Evolutionary conservation across 1,140 invertebrate species (phyloP).

Genomic region (Drosophila neocordata): DNA sequence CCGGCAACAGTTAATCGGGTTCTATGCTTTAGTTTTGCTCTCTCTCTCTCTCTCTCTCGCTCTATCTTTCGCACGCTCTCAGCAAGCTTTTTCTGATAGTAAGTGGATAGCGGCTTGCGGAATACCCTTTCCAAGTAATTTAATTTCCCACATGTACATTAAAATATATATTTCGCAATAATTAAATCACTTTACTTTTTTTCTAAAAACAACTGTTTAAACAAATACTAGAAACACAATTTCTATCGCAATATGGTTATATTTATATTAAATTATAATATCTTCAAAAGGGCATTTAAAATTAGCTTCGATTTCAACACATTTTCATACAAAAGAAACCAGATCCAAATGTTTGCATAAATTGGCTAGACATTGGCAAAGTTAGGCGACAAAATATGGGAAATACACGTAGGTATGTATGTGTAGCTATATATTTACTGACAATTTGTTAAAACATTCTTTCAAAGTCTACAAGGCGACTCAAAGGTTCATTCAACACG

Average conservation of each 20-base stretch:
- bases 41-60: slow-evolving; percentile 34
- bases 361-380: slow-evolving; percentile 44
- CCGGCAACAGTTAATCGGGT: slow-evolving; percentile 57
- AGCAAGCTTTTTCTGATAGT: not conserved
- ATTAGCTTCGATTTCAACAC: not conserved
- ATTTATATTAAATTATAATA: too few species aligned
- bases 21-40: slow-evolving; percentile 54
- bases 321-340: slow-evolving; percentile 10
- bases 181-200: too few species aligned
- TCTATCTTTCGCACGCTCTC: slow-evolving; percentile 5
- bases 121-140: not conserved
- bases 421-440: too few species aligned
- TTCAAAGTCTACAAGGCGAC: not conserved
- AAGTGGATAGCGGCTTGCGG: not conserved
- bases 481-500: not conserved
- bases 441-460: not conserved
- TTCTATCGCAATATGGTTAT: too few species aligned
- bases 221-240: too few species aligned
- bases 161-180: too few species aligned
- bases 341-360: slow-evolving; percentile 43
- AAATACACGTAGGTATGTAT: slow-evolving; percentile 1
- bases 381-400: slow-evolving; percentile 38
- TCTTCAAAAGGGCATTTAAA: not conserved
- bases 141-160: too few species aligned
- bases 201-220: too few species aligned